Evolutionary conservation across 2,797 vertebrate genomes (phyloP), one percentile per base, ranked within the genome.

Genomic region (Myotis planiceps): DNA sequence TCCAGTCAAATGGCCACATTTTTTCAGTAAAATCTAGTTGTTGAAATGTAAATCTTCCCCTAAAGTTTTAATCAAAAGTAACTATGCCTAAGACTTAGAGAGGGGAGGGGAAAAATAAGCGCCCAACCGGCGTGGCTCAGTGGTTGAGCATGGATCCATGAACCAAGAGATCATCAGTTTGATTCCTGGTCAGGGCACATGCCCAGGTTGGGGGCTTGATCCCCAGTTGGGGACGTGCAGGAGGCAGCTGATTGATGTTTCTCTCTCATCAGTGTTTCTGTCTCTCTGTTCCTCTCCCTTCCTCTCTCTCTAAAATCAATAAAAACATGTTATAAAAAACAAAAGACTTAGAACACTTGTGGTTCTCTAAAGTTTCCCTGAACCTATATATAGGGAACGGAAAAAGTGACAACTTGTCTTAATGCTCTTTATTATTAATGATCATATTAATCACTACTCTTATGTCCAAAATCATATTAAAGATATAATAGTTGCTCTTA

Each of bases 11-110:
- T 45, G 76, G 32, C 19, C 81, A 65, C 39, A 83, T 94, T 74
- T 65, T 60, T 58, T 65, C 51, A 87, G n/a, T 68, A 84, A 85
- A 79, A 55, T 69, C 25, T 63, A 69, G 4, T 69, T 53, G 14
- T 75, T 82, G 34, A 96, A 88, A 95, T 93, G 45, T 63, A 88
- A 94, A 19, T 55, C 39, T 94, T 80, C 9, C 25, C 49, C 16
- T 83, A 85, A 85, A 79, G 42, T 86, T 85, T 79, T 82, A 39
- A 72, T 83, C 19, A 85, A 72, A 60, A 69, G 2, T 53, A 72
- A 29, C 7, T 21, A 75, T 86, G 10, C 23, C 4, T 58, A 82
- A 91, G 42, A 47, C 37, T 42, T 81, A 85, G n/a, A 69, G 37
- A 71, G n/a, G 21, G 12, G 27, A 60, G 27, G 12, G 12, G 58